Percentiles rank a stretch among this genome's conserved stretches.
These are phyloP conservation scores for Drosophila melanocephala DNA, from an alignment of 2,888 invertebrate species.

Conservation along the genomic window DNA sequence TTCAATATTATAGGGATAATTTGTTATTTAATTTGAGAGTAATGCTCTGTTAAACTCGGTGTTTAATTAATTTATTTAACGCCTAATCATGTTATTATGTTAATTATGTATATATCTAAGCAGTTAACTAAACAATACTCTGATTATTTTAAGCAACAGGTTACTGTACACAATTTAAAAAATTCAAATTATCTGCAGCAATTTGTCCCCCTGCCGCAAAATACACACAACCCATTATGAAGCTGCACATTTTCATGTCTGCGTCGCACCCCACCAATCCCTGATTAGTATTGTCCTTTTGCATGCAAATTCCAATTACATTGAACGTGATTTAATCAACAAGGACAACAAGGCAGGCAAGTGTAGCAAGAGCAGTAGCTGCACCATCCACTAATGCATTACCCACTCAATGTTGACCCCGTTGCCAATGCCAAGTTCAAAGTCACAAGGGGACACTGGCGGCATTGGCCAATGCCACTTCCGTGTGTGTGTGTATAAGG, in stretches of 20 bases:
- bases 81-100: neutral
- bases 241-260: slow-evolving; percentile 2
- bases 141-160: slow-evolving; percentile 4
- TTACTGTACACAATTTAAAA: neutral
- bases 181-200: neutral
- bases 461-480: slow-evolving; percentile 67
- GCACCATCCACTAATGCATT: slow-evolving; percentile 36
- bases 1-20: neutral
- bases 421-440: slow-evolving; percentile 78
- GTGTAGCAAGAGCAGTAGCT: slow-evolving; percentile 26
- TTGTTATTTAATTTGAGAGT: neutral
- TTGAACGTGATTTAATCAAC: slow-evolving; percentile 75
- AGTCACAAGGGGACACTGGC: slow-evolving; percentile 63
- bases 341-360: slow-evolving; percentile 64
- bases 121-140: neutral
- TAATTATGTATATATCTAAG: neutral
- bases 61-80: neutral
- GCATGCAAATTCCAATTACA: slow-evolving; percentile 71
- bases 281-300: slow-evolving; percentile 69
- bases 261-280: slow-evolving; percentile 8
- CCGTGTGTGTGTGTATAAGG: slow-evolving; percentile 34
- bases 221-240: neutral
- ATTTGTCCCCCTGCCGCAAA: neutral
- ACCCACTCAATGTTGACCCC: slow-evolving; percentile 63
- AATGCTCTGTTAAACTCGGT: neutral